phyloP scores from a whole-genome alignment of 2,797 vertebrate genomes.

The Carapus acus region DNA sequence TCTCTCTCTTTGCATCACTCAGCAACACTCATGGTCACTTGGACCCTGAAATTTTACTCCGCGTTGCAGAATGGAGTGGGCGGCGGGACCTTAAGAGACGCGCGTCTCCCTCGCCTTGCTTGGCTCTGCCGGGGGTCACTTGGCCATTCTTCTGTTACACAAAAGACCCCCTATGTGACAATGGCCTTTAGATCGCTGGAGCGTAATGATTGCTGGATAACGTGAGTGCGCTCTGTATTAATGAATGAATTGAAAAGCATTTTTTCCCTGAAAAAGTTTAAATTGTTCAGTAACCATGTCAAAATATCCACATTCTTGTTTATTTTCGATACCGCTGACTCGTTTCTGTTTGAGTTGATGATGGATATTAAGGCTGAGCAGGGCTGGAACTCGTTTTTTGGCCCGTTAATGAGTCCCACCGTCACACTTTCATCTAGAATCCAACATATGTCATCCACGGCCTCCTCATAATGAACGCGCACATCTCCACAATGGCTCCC shows the following conservation, averaged over 20 bases:
- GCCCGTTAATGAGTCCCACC: constrained; percentile 53
- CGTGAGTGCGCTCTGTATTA: constrained; percentile 67
- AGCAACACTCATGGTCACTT: constrained; percentile 73
- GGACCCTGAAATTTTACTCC: constrained; percentile 72
- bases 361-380: constrained; percentile 15
- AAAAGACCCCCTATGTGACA: constrained; percentile 74
- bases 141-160: constrained; percentile 70
- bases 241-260: constrained; percentile 70
- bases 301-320: constrained; percentile 31
- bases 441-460: constrained; percentile 48
- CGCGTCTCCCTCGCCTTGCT: constrained; percentile 65
- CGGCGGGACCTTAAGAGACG: constrained; percentile 57
- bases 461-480: constrained; percentile 50
- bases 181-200: constrained; percentile 76
- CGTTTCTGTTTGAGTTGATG: constrained; percentile 13
- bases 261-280: constrained; percentile 37
- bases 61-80: constrained; percentile 55
- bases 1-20: constrained; percentile 67
- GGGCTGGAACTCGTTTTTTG: constrained; percentile 28
- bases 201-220: constrained; percentile 75
- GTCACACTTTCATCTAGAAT: constrained; percentile 56
- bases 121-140: constrained; percentile 68
- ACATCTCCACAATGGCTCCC: constrained; percentile 52
- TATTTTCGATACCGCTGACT: constrained; percentile 25
- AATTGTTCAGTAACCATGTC: constrained; percentile 25